phyloP scores from a whole-genome alignment of 2,797 vertebrate genomes.

The Fistularia commersonii region DNA sequence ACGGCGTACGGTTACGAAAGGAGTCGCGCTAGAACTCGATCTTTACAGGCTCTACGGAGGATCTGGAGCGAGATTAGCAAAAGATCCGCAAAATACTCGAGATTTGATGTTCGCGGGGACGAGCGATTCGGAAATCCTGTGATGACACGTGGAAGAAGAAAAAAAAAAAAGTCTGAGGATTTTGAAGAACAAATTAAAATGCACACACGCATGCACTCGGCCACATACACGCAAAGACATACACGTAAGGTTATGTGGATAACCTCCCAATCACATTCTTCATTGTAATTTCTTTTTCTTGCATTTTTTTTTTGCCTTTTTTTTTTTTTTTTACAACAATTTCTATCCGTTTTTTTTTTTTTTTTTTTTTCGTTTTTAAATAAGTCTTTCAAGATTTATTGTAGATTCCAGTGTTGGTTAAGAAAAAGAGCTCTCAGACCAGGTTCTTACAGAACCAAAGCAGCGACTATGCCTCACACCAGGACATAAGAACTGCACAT shows the following conservation, averaged over 20 bases:
- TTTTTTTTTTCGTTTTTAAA: constrained; percentile 62
- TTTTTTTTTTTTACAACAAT: too few relatives aligned
- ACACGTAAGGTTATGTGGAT: constrained; percentile 53
- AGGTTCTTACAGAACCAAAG: constrained; percentile 72
- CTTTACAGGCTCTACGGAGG: constrained; percentile 30
- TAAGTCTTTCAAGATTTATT: constrained; percentile 69
- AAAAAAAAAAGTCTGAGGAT: constrained; percentile 72
- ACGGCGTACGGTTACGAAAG: constrained; percentile 20
- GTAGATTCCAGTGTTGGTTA: constrained; percentile 79
- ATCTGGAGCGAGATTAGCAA: constrained; percentile 29
- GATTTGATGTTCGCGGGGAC: constrained; percentile 49
- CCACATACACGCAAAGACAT: constrained; percentile 56
- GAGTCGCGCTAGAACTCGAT: constrained; percentile 37
- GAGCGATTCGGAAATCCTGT: constrained; percentile 45
- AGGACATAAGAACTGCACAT: constrained; percentile 72
- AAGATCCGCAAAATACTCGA: constrained; percentile 43
- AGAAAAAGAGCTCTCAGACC: constrained; percentile 56
- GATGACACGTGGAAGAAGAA: constrained; percentile 38
- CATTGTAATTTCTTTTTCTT: constrained; percentile 76
- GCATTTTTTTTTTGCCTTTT: too few relatives aligned
- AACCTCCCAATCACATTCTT: constrained; percentile 73
- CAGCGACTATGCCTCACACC: constrained; percentile 66
- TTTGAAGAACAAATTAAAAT: constrained; percentile 66
- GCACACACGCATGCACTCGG: constrained; percentile 56
- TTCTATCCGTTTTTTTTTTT: constrained; percentile 63